Percentiles rank a stretch among this genome's conserved stretches.
Conservation (phyloP, 53 echinoderm and acorn worm species). For the Zoroaster sp. region DNA sequence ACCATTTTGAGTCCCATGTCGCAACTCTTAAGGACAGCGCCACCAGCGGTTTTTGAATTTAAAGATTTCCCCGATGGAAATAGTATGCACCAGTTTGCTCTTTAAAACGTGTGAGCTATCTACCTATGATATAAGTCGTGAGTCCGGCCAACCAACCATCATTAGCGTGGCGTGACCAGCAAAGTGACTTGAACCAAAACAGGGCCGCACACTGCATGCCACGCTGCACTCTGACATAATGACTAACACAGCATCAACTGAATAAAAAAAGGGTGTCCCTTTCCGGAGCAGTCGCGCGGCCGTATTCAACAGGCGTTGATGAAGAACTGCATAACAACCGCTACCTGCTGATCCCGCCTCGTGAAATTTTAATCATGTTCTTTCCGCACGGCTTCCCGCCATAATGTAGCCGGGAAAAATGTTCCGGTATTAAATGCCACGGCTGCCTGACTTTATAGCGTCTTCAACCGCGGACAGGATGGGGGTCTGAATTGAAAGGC, state of each 20-base stretch:
- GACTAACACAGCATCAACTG: slow-evolving; percentile 4
- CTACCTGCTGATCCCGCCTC: slow-evolving; percentile 19
- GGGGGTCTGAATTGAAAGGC: background rate
- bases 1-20: no score
- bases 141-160: background rate
- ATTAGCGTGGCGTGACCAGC: background rate
- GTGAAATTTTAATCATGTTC: slow-evolving; percentile 41
- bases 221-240: background rate
- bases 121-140: background rate
- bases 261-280: background rate
- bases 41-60: no score
- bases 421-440: slow-evolving; percentile 31
- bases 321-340: background rate
- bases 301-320: slow-evolving; percentile 43
- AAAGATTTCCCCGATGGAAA: no score
- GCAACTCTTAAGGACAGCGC: no score
- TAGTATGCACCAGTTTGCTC: background rate
- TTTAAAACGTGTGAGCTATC: background rate
- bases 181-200: slow-evolving; percentile 14
- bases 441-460: background rate
- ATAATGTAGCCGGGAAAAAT: slow-evolving; percentile 38
- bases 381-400: slow-evolving; percentile 34
- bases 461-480: background rate
- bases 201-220: background rate
- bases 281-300: background rate